Evolutionary conservation across 2,888 invertebrate species (phyloP).

Genomic region (Liopterus haemorrhoidalis): DNA sequence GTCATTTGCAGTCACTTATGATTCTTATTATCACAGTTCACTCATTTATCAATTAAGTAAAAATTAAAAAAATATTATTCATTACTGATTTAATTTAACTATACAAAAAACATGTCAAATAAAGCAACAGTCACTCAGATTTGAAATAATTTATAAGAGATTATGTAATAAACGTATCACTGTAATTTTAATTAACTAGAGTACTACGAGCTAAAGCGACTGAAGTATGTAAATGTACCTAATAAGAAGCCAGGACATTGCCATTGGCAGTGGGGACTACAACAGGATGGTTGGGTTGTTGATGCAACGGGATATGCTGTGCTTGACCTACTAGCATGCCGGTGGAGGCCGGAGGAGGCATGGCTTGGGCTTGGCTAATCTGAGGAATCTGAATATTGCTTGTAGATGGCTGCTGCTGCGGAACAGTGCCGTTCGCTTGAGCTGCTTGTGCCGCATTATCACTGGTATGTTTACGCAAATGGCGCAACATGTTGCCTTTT

Average conservation of each 20-base stretch:
- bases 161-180: too few species aligned
- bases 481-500: constrained; percentile 70
- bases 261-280: constrained; percentile 53
- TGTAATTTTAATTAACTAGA: too few species aligned
- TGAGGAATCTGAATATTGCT: constrained; percentile 39
- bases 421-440: constrained; percentile 39
- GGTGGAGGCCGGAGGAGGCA: constrained; percentile 14
- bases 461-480: constrained; percentile 63
- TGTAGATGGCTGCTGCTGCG: constrained; percentile 13
- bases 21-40: too few species aligned
- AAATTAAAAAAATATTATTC: too few species aligned
- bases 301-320: constrained; percentile 40
- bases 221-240: too few species aligned
- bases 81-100: too few species aligned
- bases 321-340: constrained; percentile 33
- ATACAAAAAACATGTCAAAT: too few species aligned
- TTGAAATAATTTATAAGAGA: too few species aligned
- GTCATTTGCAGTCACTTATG: too few species aligned
- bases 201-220: too few species aligned
- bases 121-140: too few species aligned
- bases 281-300: constrained; percentile 48
- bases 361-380: constrained; percentile 36
- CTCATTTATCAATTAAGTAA: too few species aligned
- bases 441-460: constrained; percentile 44
- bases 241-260: constrained; percentile 50